Base-by-base conservation (phyloP, 2,113 vertebrate genomes). In the Podarcis muralis region DNA sequence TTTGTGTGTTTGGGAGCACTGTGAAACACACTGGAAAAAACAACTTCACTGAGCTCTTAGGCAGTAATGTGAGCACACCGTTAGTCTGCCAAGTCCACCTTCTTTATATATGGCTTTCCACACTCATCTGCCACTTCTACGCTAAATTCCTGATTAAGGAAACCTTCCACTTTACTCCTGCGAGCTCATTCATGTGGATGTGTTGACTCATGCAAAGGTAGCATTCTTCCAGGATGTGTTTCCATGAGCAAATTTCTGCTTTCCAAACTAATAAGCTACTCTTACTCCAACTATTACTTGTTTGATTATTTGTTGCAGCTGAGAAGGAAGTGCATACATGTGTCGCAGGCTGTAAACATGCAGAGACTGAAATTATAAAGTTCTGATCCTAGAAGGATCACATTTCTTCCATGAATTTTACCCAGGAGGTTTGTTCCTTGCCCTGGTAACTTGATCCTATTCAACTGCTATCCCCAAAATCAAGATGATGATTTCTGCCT, bases 401-500 rank as follows among this genome's bases (percentile, higher is more conserved):
- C 86, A 84, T 95, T 94, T 85, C 91, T 91, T 91, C 4, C 91
- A 87, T 80, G 94, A 93, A 95, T 94, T 37, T 43, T 95, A 79
- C 65, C 91, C 93, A 89, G 92, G 13, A 89, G 82, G 5, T 65
- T 87, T 37, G n/a, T 89, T 84, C 84, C 78, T 87, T 90, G 68
- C 74, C 5, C 0, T 37, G 20, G 93, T 88, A 94, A 95, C 90
- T 84, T 83, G 89, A 93, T 93, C 90, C 83, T 69, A 12, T 87
- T 91, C 86, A 84, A 92, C 84, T 71, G 81, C 68, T 84, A n/a
- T 79, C 78, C 92, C 72, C 81, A 87, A 93, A 48, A 88, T 72
- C 88, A 75, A 82, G 85, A 86, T 84, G 91, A 89, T 88, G 35
- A 37, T 37, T 37, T 37, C 35, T 37, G 79, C 40, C 88, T 71